Evolutionary conservation across 2,797 vertebrate species (phyloP), one percentile per base, ranked within the genome.

Genomic region (Protonibea diacanthus): DNA sequence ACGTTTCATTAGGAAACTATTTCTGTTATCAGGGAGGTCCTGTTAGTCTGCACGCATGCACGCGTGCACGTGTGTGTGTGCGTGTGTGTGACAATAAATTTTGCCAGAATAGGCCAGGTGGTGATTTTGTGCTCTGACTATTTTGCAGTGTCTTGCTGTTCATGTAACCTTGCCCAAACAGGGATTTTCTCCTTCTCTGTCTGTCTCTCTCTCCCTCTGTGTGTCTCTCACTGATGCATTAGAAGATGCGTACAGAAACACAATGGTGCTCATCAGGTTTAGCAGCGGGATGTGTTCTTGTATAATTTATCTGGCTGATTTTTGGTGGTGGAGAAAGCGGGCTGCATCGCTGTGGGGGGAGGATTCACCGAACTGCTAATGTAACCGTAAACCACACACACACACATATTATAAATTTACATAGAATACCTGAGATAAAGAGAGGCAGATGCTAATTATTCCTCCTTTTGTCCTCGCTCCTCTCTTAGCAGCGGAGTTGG

Each of bases 91-190:
- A 44, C 20, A 61, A 45, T 25, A 38, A 12, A 25, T 69, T 38
- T 15, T 25, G 86, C 80, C 74, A 89, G 67, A 78, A 71, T 88
- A 56, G 59, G 63, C 74, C 91, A 91, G 92, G 88, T 90, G 91
- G 90, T 79, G 85, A 89, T 91, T 94, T 88, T 90, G 82, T 90
- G 91, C 90, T 91, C 86, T 79, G 75, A 84, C 84, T 89, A 73
- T 57, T 90, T 78, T 67, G 61, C 74, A 38, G 76, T 14, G n/a
- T 74, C 88, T 56, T 81, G 78, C 76, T 73, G 84, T 82, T 81
- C 76, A 59, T 77, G 67, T 71, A 73, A 64, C 76, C 42, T 72
- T 78, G 69, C 64, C 84, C 71, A 82, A 88, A 81, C 6, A 0
- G 44, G 63, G 69, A 74, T 71, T 70, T 8, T 71, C 66, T 73